Evolutionary conservation across 1,140 invertebrate genomes (phyloP).

Genomic region (Tribolium castaneum): DNA sequence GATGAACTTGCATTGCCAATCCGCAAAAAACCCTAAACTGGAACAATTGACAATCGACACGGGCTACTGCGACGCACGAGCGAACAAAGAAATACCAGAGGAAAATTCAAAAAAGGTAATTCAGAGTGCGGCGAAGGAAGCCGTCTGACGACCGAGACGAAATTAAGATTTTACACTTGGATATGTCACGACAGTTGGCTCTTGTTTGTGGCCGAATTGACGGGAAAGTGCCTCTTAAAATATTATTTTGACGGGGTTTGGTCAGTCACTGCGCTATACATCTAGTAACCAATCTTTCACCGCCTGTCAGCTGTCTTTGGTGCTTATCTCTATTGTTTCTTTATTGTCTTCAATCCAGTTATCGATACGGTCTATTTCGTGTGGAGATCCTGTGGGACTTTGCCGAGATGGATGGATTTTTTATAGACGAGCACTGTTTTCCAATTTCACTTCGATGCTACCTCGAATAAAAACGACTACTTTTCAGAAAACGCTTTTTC

Average conservation of each 20-base stretch:
- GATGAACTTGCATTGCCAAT: conserved; percentile 13
- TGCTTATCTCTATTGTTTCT: conserved; percentile 62
- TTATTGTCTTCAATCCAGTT: conserved; percentile 63
- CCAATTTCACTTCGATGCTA: conserved; percentile 43
- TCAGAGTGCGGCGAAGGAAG: neutral
- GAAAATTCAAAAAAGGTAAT: conserved; percentile 34
- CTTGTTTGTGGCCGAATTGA: neutral
- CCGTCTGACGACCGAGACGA: conserved; percentile 30
- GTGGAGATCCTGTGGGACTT: conserved; percentile 55
- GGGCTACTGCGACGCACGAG: conserved; percentile 36
- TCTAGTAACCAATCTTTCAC: conserved; percentile 59
- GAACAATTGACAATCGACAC: conserved; percentile 40
- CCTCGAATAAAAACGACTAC: conserved; percentile 44
- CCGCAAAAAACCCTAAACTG: conserved; percentile 12
- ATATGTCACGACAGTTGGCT: conserved; percentile 31
- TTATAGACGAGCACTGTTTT: conserved; percentile 56
- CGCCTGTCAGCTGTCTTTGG: conserved; percentile 60
- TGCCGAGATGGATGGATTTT: conserved; percentile 62
- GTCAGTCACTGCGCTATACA: conserved; percentile 51
- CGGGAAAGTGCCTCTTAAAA: conserved; percentile 3
- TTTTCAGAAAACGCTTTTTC: conserved; percentile 32
- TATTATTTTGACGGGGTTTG: conserved; percentile 37
- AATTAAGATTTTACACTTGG: conserved; percentile 37
- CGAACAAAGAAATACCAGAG: conserved; percentile 21
- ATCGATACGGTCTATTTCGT: conserved; percentile 58